Percentiles rank a stretch among this genome's conserved stretches.
These are phyloP conservation scores for Druceiella hillmani DNA, from an alignment of 2,888 invertebrate species.

Conservation along the genomic window DNA sequence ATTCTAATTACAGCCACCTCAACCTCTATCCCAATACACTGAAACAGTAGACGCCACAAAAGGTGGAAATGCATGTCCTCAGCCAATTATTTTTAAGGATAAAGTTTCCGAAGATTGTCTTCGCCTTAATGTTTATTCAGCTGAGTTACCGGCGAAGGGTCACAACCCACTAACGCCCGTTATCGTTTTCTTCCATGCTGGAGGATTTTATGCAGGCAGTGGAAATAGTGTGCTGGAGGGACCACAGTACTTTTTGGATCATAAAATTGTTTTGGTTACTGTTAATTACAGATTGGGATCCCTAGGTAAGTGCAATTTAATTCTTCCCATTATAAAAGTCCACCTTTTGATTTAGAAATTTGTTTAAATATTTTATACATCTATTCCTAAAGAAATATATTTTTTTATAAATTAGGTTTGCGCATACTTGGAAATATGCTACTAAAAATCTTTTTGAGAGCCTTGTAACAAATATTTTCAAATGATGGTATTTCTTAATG, in stretches of 20 bases:
- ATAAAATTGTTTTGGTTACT: conserved; percentile 59
- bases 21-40: conserved; percentile 44
- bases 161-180: conserved; percentile 51
- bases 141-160: too few relatives aligned
- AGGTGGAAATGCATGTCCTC: conserved; percentile 55
- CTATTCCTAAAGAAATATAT: too few relatives aligned
- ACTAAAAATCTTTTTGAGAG: too few relatives aligned
- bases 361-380: too few relatives aligned
- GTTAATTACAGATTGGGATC: conserved; percentile 59
- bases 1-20: conserved; percentile 52
- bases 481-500: too few relatives aligned
- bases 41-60: conserved; percentile 48
- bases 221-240: conserved; percentile 53
- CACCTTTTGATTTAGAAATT: too few relatives aligned
- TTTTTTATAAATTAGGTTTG: too few relatives aligned
- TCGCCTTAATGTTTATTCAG: conserved; percentile 50
- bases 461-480: too few relatives aligned
- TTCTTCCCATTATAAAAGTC: too few relatives aligned
- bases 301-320: conserved; percentile 40
- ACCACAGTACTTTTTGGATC: conserved; percentile 59
- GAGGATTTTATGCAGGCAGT: conserved; percentile 58
- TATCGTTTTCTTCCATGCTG: conserved; percentile 62
- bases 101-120: conserved; percentile 48
- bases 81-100: conserved; percentile 28
- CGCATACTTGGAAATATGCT: too few relatives aligned